phyloP scores from a whole-genome alignment of 2,888 invertebrate genomes.

The Ctenicera cuprea region DNA sequence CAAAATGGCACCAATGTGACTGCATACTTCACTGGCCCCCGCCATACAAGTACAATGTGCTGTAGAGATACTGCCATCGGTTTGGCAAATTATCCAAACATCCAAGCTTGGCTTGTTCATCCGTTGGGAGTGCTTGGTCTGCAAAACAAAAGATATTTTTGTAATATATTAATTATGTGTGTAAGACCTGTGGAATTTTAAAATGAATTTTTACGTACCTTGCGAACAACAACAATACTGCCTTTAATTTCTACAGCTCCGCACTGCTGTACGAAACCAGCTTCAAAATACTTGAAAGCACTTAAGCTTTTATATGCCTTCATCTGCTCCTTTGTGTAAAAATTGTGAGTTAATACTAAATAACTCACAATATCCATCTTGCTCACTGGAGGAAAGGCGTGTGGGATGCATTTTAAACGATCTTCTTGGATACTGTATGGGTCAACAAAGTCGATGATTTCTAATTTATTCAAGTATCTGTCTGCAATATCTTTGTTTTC shows the following conservation, averaged over 20 bases:
- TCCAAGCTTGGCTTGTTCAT: not conserved
- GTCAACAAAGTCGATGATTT: too few relatives aligned
- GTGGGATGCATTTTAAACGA: too few relatives aligned
- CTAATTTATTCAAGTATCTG: too few relatives aligned
- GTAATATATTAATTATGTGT: too few relatives aligned
- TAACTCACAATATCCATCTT: conserved; percentile 15
- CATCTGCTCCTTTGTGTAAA: conserved; percentile 17
- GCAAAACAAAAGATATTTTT: too few relatives aligned
- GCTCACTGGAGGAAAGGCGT: not conserved
- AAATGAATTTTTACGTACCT: too few relatives aligned
- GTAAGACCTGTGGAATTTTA: too few relatives aligned
- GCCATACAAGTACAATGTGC: not conserved
- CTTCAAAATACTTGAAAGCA: conserved; percentile 18
- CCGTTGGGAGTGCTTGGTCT: not conserved
- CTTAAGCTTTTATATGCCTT: conserved; percentile 1
- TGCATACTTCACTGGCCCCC: not conserved
- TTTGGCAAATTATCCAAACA: not conserved
- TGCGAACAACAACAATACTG: not conserved
- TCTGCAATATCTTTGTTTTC: too few relatives aligned
- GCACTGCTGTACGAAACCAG: not conserved
- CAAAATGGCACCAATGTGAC: not conserved
- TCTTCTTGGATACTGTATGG: too few relatives aligned
- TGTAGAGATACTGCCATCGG: not conserved
- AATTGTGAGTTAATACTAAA: conserved; percentile 8
- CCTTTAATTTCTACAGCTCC: not conserved